phyloP scores from a whole-genome alignment of 1,140 invertebrate species.

The Brachionus calyciflorus region DNA sequence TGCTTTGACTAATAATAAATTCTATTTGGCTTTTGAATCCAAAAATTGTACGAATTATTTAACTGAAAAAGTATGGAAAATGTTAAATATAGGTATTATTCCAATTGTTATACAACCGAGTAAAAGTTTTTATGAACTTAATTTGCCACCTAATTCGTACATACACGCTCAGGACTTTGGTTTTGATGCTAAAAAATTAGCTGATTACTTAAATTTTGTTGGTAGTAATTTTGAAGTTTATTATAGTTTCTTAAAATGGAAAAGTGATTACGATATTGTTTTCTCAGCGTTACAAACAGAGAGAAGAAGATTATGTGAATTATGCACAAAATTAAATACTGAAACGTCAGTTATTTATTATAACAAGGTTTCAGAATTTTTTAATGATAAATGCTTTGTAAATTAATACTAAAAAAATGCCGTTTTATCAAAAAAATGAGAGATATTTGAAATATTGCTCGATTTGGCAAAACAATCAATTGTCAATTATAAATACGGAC shows the following conservation, averaged over 20 bases:
- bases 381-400: slow-evolving; percentile 6
- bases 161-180: slow-evolving; percentile 29
- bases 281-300: not conserved
- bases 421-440: no score
- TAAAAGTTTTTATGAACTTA: slow-evolving; percentile 3
- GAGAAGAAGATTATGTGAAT: slow-evolving; percentile 14
- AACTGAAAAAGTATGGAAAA: slow-evolving; percentile 45
- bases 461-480: no score
- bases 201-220: not conserved
- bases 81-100: not conserved
- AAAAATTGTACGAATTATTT: slow-evolving; percentile 43
- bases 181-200: slow-evolving; percentile 5
- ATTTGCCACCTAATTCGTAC: slow-evolving; percentile 32
- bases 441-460: no score
- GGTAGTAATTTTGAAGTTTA: not conserved
- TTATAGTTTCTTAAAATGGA: slow-evolving; percentile 20
- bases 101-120: slow-evolving; percentile 13
- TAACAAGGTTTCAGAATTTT: not conserved
- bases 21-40: slow-evolving; percentile 46
- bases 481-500: no score
- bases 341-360: slow-evolving; percentile 4
- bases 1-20: slow-evolving; percentile 6
- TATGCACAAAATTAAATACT: slow-evolving; percentile 42
- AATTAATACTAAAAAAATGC: no score
- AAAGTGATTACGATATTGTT: slow-evolving; percentile 3